These are phyloP conservation scores for Gorsachius magnificus DNA, from an alignment of 2,797 vertebrate genomes.

Conservation along the genomic window DNA sequence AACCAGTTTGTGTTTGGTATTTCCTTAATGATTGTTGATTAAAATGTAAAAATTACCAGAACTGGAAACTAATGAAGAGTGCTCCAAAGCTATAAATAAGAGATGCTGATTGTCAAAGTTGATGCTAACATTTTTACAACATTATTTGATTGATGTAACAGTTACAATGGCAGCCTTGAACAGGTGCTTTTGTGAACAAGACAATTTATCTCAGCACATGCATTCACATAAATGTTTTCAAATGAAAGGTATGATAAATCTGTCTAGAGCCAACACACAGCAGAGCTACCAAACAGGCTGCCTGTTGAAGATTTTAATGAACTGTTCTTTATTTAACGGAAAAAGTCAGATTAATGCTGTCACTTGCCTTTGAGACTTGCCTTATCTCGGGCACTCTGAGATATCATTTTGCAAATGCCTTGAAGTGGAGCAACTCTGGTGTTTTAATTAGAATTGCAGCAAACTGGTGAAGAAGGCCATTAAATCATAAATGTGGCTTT, in stretches of 20 bases:
- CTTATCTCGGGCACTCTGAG: background rate
- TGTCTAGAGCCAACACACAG: slow-evolving; percentile 8
- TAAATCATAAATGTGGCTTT: background rate
- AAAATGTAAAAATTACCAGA: background rate
- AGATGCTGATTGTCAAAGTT: slow-evolving; percentile 58
- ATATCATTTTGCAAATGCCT: background rate
- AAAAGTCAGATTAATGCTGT: slow-evolving; percentile 35
- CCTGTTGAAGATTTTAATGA: slow-evolving; percentile 73
- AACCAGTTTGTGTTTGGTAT: background rate
- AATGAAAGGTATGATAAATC: slow-evolving; percentile 72
- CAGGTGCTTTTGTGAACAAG: slow-evolving; percentile 60
- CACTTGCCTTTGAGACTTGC: slow-evolving; percentile 22
- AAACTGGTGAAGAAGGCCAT: background rate
- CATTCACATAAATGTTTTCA: slow-evolving; percentile 67
- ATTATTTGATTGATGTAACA: slow-evolving; percentile 61
- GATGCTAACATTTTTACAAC: slow-evolving; percentile 54
- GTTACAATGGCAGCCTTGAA: slow-evolving; percentile 56
- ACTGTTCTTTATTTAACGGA: slow-evolving; percentile 34
- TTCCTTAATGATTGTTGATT: background rate
- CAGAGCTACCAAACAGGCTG: slow-evolving; percentile 69
- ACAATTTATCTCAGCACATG: slow-evolving; percentile 66
- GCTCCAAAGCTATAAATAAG: slow-evolving; percentile 13
- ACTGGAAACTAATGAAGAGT: slow-evolving; percentile 22
- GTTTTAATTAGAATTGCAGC: background rate
- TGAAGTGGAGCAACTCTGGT: background rate